Conservation (phyloP, 2,797 vertebrate species). For the Tenualosa ilisha region DNA sequence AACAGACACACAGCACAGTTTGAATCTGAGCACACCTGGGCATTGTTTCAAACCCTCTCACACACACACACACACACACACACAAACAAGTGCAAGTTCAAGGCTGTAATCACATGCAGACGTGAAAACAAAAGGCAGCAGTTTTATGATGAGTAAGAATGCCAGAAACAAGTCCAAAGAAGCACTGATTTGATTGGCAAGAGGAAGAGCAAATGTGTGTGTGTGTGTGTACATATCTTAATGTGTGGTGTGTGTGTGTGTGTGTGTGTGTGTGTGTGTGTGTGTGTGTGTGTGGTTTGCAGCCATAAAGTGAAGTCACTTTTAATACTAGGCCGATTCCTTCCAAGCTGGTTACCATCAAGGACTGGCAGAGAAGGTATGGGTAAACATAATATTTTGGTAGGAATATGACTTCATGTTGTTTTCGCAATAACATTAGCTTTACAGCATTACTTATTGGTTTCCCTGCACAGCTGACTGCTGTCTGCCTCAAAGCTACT, state of each 20-base stretch:
- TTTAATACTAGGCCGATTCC: neutral
- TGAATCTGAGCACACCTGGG: neutral
- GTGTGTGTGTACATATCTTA: constrained; percentile 8
- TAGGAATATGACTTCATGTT: neutral
- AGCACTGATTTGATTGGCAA: neutral
- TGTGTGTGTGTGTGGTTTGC: constrained; percentile 73
- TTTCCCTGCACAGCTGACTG: neutral
- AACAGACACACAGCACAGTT: neutral
- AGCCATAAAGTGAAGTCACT: neutral
- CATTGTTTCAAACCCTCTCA: neutral
- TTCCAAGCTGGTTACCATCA: neutral
- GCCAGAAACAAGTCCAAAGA: neutral
- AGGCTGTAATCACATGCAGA: neutral
- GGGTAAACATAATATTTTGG: constrained; percentile 22
- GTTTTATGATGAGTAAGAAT: neutral
- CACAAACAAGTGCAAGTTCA: neutral
- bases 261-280: constrained; percentile 59
- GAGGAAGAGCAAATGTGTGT: neutral
- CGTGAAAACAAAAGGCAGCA: neutral
- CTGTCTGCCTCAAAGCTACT: neutral
- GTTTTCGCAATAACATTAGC: neutral
- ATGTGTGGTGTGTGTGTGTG: neutral
- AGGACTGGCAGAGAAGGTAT: neutral
- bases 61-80: constrained; percentile 10
- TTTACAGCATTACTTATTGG: neutral